Base-by-base conservation (phyloP, 2,888 invertebrate genomes). In the Chalcosyrphus nemorum region DNA sequence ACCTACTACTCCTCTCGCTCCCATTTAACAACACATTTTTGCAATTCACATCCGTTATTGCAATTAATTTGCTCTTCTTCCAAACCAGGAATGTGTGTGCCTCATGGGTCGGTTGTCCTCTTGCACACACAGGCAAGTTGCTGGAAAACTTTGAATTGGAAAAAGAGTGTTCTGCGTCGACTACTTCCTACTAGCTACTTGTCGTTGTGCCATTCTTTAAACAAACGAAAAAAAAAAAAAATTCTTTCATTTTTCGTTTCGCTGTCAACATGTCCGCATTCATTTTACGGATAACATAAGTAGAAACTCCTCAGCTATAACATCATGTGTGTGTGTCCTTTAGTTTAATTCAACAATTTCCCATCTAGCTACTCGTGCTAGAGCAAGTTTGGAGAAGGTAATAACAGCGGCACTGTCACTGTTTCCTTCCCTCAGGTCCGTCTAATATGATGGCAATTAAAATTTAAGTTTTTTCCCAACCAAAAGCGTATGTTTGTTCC, bases 21-120 rank as follows among this genome's bases (percentile, higher is more conserved):
- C 57, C 63, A 75, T 80, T 84, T 75, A 68, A 80, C 54, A 84
- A 84, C 78, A 84, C 80, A 74, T 63, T 80, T 84, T 84, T 68
- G 84, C 84, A 80, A 74, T 84, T 84, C 80, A 75, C 84, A 80
- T 84, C 74, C 84, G 84, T 84, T 84, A 84, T 84, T 84, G 84
- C 84, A 84, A 84, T 84, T 84, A 84, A 78, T 84, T 84, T 70
- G 70, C 75, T 70, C 63, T 61, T 70, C 80, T 75, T 84, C 70
- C 80, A n/a, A n/a, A 57, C 70, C 65, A 59, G 17, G 54, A 74
- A 84, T 57, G 43, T 29, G 29, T 29, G 29, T 45, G 50, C 52
- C 68, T 70, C 45, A 45, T 61, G 75, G 63, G 68, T 61, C 68
- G n/a, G n/a, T n/a, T 68, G 38, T 38, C 4, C 54, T 59, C 41